Evolutionary conservation across 2,797 vertebrate genomes (phyloP).

Genomic region (Phataginus tetradactyla): DNA sequence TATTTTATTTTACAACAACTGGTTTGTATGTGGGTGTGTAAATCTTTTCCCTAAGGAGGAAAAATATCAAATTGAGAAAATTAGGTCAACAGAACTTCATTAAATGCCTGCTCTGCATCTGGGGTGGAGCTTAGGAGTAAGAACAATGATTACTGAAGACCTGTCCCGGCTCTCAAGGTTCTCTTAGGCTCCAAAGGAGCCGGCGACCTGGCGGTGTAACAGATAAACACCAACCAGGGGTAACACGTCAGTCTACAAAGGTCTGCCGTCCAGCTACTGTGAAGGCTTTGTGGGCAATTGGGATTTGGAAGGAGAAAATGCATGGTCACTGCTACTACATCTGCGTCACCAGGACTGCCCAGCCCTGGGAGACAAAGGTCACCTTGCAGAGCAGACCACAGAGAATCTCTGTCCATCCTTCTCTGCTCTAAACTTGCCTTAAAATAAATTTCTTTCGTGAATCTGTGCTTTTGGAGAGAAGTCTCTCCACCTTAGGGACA

Average conservation of each 20-base stretch:
- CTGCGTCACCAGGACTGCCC: neutral
- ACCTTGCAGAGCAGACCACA: neutral
- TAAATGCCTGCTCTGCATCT: neutral
- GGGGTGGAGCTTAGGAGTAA: neutral
- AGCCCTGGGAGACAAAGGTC: neutral
- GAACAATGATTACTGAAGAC: neutral
- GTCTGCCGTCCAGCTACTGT: neutral
- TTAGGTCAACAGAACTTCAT: neutral
- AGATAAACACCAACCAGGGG: neutral
- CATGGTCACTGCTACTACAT: neutral
- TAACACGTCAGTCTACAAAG: neutral
- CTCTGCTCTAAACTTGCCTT: neutral
- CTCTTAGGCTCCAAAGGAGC: neutral
- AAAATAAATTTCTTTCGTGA: neutral
- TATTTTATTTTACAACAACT: neutral
- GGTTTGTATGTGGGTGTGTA: neutral
- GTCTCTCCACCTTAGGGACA: neutral
- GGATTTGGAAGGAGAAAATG: neutral
- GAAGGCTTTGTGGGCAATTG: neutral
- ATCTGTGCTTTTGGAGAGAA: neutral
- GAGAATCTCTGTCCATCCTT: neutral
- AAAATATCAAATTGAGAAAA: neutral
- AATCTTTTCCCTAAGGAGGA: neutral
- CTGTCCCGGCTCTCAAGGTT: neutral
- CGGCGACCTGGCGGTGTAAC: neutral